These are phyloP conservation scores for Poecilobothrus nobilitatus DNA, from an alignment of 2,888 invertebrate species.

Conservation along the genomic window DNA sequence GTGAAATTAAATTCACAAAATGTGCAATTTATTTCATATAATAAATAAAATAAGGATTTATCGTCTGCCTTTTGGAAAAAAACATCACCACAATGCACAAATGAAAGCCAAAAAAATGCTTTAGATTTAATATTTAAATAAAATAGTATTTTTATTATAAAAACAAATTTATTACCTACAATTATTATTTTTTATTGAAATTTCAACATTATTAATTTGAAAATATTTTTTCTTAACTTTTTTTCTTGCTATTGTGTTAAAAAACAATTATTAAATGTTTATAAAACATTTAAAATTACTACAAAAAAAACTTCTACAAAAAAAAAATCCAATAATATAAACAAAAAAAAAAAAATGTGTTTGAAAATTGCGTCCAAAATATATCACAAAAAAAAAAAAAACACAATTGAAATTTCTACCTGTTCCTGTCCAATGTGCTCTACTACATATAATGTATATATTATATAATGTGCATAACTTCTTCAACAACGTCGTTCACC, in stretches of 20 bases:
- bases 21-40: neutral
- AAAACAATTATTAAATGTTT: neutral
- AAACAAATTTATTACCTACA: neutral
- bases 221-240: constrained; percentile 10
- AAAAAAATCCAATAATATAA: neutral
- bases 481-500: neutral
- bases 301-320: neutral
- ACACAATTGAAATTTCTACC: neutral
- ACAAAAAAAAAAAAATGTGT: neutral
- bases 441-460: neutral
- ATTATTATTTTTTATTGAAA: neutral
- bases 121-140: constrained; percentile 13
- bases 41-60: constrained; percentile 8
- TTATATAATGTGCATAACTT: neutral
- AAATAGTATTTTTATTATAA: constrained; percentile 10
- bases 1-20: constrained; percentile 2
- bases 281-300: neutral
- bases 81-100: constrained; percentile 17
- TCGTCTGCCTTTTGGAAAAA: constrained; percentile 10
- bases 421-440: neutral
- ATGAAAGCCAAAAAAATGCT: constrained; percentile 19
- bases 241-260: constrained; percentile 8
- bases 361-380: neutral
- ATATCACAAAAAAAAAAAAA: neutral
- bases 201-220: constrained; percentile 1